Conservation (phyloP, 1,140 invertebrate species). For the Diorhabda carinulata region DNA sequence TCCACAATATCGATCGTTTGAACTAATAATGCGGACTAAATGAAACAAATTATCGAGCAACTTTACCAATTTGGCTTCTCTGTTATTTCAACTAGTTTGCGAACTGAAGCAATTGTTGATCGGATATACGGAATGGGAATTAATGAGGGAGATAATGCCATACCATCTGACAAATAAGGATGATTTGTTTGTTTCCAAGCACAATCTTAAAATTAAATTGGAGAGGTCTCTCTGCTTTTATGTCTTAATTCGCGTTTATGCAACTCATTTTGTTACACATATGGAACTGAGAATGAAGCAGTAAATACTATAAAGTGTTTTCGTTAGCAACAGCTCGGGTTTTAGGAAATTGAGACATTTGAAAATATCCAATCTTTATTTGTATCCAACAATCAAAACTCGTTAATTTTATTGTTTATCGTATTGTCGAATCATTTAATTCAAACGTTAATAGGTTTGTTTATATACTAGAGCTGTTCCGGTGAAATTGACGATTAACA, state of each 20-base stretch:
- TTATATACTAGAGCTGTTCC: too few species aligned
- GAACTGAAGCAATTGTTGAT: background rate
- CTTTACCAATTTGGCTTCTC: slow-evolving; percentile 32
- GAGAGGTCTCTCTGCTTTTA: background rate
- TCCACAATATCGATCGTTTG: slow-evolving; percentile 30
- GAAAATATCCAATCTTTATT: too few species aligned
- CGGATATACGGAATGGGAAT: background rate
- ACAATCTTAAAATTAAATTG: background rate
- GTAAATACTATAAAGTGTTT: background rate
- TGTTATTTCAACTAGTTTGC: slow-evolving; percentile 28
- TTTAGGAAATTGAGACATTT: too few species aligned
- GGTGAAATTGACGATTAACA: too few species aligned
- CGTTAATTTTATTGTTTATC: too few species aligned
- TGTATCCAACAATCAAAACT: too few species aligned
- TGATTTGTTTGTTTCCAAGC: background rate
- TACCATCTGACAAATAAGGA: slow-evolving; percentile 2
- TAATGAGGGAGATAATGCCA: slow-evolving; percentile 2
- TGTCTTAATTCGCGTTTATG: slow-evolving; percentile 3
- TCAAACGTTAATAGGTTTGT: too few species aligned
- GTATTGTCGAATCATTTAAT: too few species aligned
- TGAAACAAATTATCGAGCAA: slow-evolving; percentile 31
- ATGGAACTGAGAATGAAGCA: background rate
- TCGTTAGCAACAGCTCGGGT: too few species aligned
- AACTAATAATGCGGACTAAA: slow-evolving; percentile 33
- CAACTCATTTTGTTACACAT: background rate